These are phyloP conservation scores for Paramisgurnus dabryanus DNA, from an alignment of 2,113 vertebrate species.

Conservation along the genomic window DNA sequence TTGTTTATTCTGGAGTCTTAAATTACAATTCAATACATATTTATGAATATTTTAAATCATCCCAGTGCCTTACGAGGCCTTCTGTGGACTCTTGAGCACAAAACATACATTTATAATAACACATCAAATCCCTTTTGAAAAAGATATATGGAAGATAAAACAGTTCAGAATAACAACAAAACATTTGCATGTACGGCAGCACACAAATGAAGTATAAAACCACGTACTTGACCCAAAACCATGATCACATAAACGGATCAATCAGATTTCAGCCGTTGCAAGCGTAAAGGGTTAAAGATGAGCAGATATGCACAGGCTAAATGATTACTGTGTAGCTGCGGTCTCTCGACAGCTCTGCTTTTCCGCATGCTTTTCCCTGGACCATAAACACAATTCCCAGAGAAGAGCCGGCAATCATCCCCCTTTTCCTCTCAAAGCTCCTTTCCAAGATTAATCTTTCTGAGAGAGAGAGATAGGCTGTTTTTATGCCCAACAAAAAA, in stretches of 20 bases:
- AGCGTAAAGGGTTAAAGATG: slow-evolving; percentile 8
- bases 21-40: slow-evolving; percentile 55
- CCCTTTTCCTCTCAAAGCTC: slow-evolving; percentile 69
- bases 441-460: slow-evolving; percentile 74
- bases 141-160: slow-evolving; percentile 36
- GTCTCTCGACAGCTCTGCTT: slow-evolving; percentile 53
- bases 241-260: background rate
- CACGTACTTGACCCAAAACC: background rate
- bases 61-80: slow-evolving; percentile 57
- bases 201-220: background rate
- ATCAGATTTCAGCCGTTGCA: background rate
- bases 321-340: slow-evolving; percentile 49
- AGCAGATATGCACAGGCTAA: slow-evolving; percentile 32
- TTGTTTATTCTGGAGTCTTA: slow-evolving; percentile 64
- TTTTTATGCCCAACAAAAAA: slow-evolving; percentile 44
- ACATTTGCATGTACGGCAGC: background rate
- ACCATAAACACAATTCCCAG: slow-evolving; percentile 67
- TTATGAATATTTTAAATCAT: slow-evolving; percentile 67
- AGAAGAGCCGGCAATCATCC: slow-evolving; percentile 69
- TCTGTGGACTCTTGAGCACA: slow-evolving; percentile 52
- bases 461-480: slow-evolving; percentile 57
- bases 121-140: slow-evolving; percentile 51
- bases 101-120: slow-evolving; percentile 62
- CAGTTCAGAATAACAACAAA: too few relatives aligned
- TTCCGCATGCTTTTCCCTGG: slow-evolving; percentile 54